A percentile compares a stretch with the other conserved stretches of the same genome.
Conservation (phyloP, 2,888 invertebrate genomes). For the Trimorus sp. region DNA sequence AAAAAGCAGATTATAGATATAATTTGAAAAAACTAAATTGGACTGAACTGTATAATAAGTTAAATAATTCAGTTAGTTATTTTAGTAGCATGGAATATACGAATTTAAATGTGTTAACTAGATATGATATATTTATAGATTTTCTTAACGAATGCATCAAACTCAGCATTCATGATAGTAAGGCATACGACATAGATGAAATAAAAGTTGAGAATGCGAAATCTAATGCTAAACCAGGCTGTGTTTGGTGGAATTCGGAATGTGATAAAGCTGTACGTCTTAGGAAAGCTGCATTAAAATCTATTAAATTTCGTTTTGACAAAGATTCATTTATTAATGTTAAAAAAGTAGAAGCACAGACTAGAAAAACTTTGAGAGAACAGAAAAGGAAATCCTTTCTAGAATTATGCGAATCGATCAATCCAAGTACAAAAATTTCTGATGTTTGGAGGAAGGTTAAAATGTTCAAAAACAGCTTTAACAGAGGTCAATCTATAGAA, state of each 20-base stretch:
- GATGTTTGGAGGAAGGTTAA: slow-evolving; percentile 49
- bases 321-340: slow-evolving; percentile 16
- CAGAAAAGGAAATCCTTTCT: slow-evolving; percentile 28
- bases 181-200: background rate
- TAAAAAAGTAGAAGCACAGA: slow-evolving; percentile 30
- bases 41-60: background rate
- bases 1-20: slow-evolving; percentile 14
- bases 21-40: background rate
- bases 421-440: background rate
- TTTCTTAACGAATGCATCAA: background rate
- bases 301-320: slow-evolving; percentile 18
- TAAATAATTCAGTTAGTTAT: background rate
- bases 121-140: slow-evolving; percentile 7
- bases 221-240: background rate
- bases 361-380: slow-evolving; percentile 18
- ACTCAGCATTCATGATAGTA: background rate
- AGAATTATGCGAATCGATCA: slow-evolving; percentile 29
- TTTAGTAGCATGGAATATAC: background rate
- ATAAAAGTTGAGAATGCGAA: background rate
- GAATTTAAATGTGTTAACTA: background rate
- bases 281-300: slow-evolving; percentile 37
- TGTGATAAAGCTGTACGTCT: slow-evolving; percentile 27
- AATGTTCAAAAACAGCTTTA: slow-evolving; percentile 25
- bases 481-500: background rate
- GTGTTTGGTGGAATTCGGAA: slow-evolving; percentile 53